A percentile compares a stretch with the other conserved stretches of the same genome.
phyloP scores from a whole-genome alignment of 1,140 invertebrate species.

The Eupeodes corollae region DNA sequence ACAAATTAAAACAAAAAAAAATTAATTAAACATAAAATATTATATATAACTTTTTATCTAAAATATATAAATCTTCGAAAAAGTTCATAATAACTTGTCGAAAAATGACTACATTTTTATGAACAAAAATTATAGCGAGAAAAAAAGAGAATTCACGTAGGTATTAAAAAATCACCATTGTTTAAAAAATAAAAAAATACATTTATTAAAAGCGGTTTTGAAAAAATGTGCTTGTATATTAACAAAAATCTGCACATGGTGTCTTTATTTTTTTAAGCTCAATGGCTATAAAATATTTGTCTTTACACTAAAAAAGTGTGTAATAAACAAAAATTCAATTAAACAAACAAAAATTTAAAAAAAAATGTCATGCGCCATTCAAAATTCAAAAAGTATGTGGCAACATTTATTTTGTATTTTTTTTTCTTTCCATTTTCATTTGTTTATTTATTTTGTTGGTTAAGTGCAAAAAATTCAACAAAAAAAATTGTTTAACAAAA shows the following conservation, averaged over 20 bases:
- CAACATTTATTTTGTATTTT: neutral
- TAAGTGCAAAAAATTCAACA: neutral
- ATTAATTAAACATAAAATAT: neutral
- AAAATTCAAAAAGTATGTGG: neutral
- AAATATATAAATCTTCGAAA: too few relatives aligned
- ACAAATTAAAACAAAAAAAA: neutral
- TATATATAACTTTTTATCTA: too few relatives aligned
- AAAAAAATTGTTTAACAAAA: too few relatives aligned
- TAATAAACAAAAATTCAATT: too few relatives aligned
- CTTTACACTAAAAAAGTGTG: too few relatives aligned
- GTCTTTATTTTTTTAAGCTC: too few relatives aligned
- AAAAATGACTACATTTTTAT: too few relatives aligned
- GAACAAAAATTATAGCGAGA: neutral
- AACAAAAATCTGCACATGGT: too few relatives aligned
- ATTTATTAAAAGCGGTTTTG: neutral
- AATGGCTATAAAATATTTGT: too few relatives aligned
- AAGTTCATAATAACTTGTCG: too few relatives aligned
- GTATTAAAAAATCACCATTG: neutral
- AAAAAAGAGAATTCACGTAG: neutral
- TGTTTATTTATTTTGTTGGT: slow-evolving; percentile 9
- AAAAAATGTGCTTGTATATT: neutral
- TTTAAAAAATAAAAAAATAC: neutral
- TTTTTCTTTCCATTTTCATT: slow-evolving; percentile 6
- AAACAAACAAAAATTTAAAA: neutral
- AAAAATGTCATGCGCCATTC: neutral